Base-by-base conservation (phyloP, 2,113 vertebrate species). In the Cochlearius cochlearius region DNA sequence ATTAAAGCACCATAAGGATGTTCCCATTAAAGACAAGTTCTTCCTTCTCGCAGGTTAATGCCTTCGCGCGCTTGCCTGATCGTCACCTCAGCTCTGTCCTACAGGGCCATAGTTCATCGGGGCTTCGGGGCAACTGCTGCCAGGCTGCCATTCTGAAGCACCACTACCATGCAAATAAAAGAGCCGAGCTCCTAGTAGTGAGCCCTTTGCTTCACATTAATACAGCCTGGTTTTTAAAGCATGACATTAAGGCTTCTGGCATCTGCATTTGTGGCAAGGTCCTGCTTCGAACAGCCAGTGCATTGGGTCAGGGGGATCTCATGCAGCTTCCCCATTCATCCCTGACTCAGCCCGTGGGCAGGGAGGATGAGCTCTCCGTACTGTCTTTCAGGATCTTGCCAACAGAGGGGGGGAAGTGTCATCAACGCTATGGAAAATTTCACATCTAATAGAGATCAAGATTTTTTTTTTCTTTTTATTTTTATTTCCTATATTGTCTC, bases 101-200 rank as follows among this genome's bases (percentile, higher is more conserved):
- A 0, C 5, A 10, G 38, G 26, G 25, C 49, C 8, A 11, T 2
- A 49, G 49, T 8, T 83, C 62, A 23, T 0, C 0, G 0, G 8
- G 20, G 20, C 17, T 45, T 39, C 0, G 0, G 47, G 18, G n/a
- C 4, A 86, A 2, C 29, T 55, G 58, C 39, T 72, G 21, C 25
- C 53, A 67, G 41, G 21, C 67, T 80, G 49, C 17, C 36, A 22
- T 72, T 60, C 52, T 47, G 50, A 66, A n/a, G n/a, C 32, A 41
- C 15, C 20, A 2, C 25, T 15, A 22, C 8, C 25, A 4, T 14
- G 27, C 6, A 39, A 26, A 36, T 26, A n/a, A 55, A 72, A 12
- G 4, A 45, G 15, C 7, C 30, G 27, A n/a, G 15, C 19, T 79
- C 52, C 36, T 22, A 15, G 9, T 6, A 75, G n/a, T 6, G 12